phyloP scores from a whole-genome alignment of 2,797 vertebrate species.

The Microcaecilia unicolor region DNA sequence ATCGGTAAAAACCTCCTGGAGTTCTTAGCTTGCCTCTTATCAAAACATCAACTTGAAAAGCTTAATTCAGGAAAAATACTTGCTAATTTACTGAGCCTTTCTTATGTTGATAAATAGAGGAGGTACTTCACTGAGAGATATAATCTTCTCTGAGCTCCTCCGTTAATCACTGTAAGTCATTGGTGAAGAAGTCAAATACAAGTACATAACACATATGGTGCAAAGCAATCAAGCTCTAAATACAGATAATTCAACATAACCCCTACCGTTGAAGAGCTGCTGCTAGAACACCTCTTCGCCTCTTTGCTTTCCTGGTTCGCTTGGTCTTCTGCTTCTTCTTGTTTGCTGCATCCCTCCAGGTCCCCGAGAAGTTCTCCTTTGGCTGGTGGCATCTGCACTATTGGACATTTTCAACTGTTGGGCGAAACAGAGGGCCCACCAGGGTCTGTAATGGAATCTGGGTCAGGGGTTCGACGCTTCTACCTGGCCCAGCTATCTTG shows the following conservation, averaged over 20 bases:
- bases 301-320: conserved; percentile 93
- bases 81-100: too few relatives aligned
- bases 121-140: too few relatives aligned
- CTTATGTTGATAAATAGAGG: too few relatives aligned
- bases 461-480: conserved; percentile 94
- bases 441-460: conserved; percentile 87
- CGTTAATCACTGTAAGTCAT: too few relatives aligned
- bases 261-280: conserved; percentile 63
- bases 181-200: too few relatives aligned
- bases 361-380: conserved; percentile 64
- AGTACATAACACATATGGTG: too few relatives aligned
- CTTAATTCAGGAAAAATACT: too few relatives aligned
- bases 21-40: too few relatives aligned
- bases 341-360: conserved; percentile 70
- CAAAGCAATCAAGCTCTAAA: too few relatives aligned
- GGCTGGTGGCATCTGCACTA: conserved; percentile 59
- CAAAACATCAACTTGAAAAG: too few relatives aligned
- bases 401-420: conserved; percentile 96
- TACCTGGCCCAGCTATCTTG: conserved; percentile 98
- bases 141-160: too few relatives aligned
- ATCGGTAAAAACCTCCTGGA: too few relatives aligned
- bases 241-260: not conserved
- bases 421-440: conserved; percentile 77
- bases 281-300: conserved; percentile 59
- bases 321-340: conserved; percentile 95